Evolutionary conservation across 1,140 invertebrate species (phyloP).

Genomic region (Chironomus tepperi): DNA sequence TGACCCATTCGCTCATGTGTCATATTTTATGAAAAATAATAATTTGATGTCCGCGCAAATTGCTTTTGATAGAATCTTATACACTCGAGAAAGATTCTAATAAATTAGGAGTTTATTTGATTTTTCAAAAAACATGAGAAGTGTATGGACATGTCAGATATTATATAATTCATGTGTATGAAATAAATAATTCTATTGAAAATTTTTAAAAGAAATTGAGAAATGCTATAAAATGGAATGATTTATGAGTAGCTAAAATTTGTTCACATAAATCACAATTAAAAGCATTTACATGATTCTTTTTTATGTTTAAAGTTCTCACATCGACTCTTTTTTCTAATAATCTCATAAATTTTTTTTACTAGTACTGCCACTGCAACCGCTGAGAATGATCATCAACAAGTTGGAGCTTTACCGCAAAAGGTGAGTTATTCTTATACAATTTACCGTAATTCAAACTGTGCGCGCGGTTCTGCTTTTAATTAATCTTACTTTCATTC

Average conservation of each 20-base stretch:
- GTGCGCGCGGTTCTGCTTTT: too few species aligned
- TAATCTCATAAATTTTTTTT: background rate
- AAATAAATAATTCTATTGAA: background rate
- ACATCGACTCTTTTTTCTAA: background rate
- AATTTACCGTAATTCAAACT: background rate
- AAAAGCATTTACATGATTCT: background rate
- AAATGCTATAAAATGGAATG: background rate
- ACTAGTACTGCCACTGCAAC: background rate
- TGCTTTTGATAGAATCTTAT: too few species aligned
- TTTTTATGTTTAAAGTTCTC: background rate
- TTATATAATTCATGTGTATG: too few species aligned
- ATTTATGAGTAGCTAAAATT: background rate
- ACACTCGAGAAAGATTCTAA: too few species aligned
- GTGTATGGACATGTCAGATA: too few species aligned
- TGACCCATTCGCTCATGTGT: too few species aligned
- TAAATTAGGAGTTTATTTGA: too few species aligned
- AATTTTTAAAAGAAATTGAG: background rate
- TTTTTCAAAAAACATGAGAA: too few species aligned
- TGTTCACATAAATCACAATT: background rate
- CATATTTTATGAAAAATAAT: too few species aligned
- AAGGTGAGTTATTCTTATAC: background rate
- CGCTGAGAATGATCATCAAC: slow-evolving; percentile 9
- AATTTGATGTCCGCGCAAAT: too few species aligned
- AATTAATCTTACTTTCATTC: slow-evolving; percentile 17
- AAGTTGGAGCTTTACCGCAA: slow-evolving; percentile 10